Evolutionary conservation across 2,797 vertebrate species (phyloP), one percentile per base, ranked within the genome.

Genomic region (Sebastes minor): DNA sequence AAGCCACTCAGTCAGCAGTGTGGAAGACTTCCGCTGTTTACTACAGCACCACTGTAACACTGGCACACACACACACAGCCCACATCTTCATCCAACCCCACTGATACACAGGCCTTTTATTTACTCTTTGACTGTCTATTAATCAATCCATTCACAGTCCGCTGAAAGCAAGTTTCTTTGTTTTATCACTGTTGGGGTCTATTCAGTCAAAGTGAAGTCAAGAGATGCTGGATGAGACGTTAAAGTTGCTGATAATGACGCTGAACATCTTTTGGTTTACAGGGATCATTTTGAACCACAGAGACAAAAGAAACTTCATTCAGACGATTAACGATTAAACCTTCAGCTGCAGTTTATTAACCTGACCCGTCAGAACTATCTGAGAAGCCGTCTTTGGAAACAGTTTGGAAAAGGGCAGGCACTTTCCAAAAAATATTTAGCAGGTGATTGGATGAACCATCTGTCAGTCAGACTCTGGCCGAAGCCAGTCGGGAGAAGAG

Each of bases 1-100:
- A 76, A 89, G 88, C 76, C 79, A 76, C 84, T 83, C 73, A 89
- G 88, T 84, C 85, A 89, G 83, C 78, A 86, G 78, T 22, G 84
- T 73, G 85, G 85, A 90, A 73, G 72, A 81, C 74, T 84, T 87
- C 78, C 71, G 28, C 68, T 74, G 79, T 60, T 70, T 71, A 71
- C 68, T 69, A 80, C 68, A 66, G 77, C 71, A 23, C 61, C 74
- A 77, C 86, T 87, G 91, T 83, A 72, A 83, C 81, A 82, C 81
- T 70, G 32, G 6, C 76, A 46, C 74, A 28, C 55, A 53, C 25
- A 60, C 22, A 59, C 63, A 59, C 67, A 16, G 3, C 32, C 22
- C 56, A 53, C 72, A 70, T 65, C 81, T 80, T 61, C 55, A 86
- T 78, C 56, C 64, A 80, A 23, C 57, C 23, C 56, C 49, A 49